Evolutionary conservation across 2,113 vertebrate genomes (phyloP).

Genomic region (Peromyscus californicus): DNA sequence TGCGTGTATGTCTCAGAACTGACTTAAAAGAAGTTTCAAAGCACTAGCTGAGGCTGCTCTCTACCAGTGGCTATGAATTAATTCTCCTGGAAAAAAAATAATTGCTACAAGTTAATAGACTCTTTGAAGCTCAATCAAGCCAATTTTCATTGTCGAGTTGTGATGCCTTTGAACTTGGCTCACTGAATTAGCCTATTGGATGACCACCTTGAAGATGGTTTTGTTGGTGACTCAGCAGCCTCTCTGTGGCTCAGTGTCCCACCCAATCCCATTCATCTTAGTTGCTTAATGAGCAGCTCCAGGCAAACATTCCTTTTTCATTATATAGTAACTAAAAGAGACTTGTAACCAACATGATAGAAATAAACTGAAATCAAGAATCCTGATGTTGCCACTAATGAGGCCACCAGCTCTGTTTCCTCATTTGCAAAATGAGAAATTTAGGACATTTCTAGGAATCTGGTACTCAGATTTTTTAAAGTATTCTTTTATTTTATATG

Average conservation of each 20-base stretch:
- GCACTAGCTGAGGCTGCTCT: slow-evolving; percentile 50
- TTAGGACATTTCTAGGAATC: background rate
- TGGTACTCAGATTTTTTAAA: background rate
- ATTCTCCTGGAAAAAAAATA: slow-evolving; percentile 71
- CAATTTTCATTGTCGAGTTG: slow-evolving; percentile 77
- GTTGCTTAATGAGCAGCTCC: slow-evolving; percentile 44
- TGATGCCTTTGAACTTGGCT: slow-evolving; percentile 71
- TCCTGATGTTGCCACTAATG: background rate
- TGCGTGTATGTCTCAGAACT: slow-evolving; percentile 40
- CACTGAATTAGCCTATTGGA: slow-evolving; percentile 54
- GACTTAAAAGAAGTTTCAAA: slow-evolving; percentile 73
- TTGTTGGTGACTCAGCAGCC: background rate
- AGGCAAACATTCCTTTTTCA: background rate
- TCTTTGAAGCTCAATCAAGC: slow-evolving; percentile 81
- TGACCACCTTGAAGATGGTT: slow-evolving; percentile 59
- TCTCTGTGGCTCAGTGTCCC: background rate
- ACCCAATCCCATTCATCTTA: background rate
- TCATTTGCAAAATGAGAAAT: slow-evolving; percentile 26
- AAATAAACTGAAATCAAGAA: background rate
- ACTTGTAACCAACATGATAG: background rate
- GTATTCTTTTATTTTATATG: background rate
- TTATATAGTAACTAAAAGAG: background rate
- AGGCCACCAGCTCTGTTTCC: background rate
- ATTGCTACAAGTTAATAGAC: slow-evolving; percentile 76
- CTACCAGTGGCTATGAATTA: slow-evolving; percentile 55